phyloP scores from a whole-genome alignment of 2,113 vertebrate species.

The Dipodomys stephensi region DNA sequence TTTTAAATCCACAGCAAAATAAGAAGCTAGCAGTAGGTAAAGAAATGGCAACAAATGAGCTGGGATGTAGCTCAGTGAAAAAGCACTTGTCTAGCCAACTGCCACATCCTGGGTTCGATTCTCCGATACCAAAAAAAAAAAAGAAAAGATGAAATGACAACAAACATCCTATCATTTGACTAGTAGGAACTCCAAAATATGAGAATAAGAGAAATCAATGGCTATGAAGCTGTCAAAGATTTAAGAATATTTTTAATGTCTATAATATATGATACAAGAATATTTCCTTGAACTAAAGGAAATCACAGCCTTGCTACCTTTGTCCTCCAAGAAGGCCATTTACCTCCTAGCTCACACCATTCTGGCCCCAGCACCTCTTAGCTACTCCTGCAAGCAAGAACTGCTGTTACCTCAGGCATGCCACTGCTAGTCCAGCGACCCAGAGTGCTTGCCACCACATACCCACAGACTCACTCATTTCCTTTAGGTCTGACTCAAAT shows the following conservation, averaged over 20 bases:
- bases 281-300: background rate
- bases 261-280: background rate
- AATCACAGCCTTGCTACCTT: background rate
- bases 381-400: background rate
- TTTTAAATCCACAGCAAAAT: background rate
- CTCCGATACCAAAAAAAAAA: background rate
- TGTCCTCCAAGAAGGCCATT: background rate
- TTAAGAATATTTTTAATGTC: no score
- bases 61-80: no score
- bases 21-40: no score
- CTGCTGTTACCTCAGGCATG: background rate
- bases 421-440: no score
- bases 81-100: no score
- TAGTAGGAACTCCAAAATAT: background rate
- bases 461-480: background rate
- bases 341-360: background rate
- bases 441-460: background rate
- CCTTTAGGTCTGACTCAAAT: background rate
- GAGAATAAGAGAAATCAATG: background rate
- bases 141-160: background rate
- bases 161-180: background rate
- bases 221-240: background rate
- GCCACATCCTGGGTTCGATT: no score
- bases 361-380: no score
- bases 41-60: no score